Evolutionary conservation across 1,140 invertebrate species (phyloP), one percentile per base, ranked within the genome.

Genomic region (Babylonia areolata): DNA sequence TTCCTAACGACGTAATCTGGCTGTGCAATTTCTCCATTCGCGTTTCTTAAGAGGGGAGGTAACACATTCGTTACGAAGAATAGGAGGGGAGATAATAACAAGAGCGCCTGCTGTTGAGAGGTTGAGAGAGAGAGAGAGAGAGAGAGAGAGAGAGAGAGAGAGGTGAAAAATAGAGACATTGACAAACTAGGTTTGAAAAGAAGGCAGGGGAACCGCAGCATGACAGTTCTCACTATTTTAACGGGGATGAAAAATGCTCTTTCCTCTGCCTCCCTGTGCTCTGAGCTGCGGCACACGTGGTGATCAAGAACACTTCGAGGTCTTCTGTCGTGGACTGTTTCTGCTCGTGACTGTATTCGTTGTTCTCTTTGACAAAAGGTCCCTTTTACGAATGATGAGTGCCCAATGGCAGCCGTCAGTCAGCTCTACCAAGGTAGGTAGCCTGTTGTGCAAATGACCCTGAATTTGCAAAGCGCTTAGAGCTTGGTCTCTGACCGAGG

Each of bases 131-230:
- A 64, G 58, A 23, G 58, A 51, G 46, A 51, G n/a, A 69, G 64
- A 73, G 71, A 35, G 71, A 73, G 71, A 35, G 64, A 69, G 71
- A 64, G 58, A 23, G 23, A 23, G 58, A 11, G 58, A 11, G 23
- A 64, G 1, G 71, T 73, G 71, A 73, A 73, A 73, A 73, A 73
- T 73, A 35, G 71, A 73, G 71, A 73, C 71, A 73, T 73, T 73
- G 71, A 73, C 71, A 73, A 73, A 73, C 71, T 73, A 31, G 33
- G 71, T 15, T 37, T 33, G 71, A 73, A 73, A 31, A 73, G 31
- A 73, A 1, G 71, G 71, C 58, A 31, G 71, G 9, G 31, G 71
- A 73, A 31, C 2, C 35, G 71, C 23, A 31, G 35, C 23, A 9
- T 73, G 71, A 73, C 71, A 73, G 71, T 37, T 35, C 71, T 35